A percentile compares a stretch with the other conserved stretches of the same genome.
phyloP scores from a whole-genome alignment of 2,888 invertebrate species.

The Ernsta delagoae region DNA sequence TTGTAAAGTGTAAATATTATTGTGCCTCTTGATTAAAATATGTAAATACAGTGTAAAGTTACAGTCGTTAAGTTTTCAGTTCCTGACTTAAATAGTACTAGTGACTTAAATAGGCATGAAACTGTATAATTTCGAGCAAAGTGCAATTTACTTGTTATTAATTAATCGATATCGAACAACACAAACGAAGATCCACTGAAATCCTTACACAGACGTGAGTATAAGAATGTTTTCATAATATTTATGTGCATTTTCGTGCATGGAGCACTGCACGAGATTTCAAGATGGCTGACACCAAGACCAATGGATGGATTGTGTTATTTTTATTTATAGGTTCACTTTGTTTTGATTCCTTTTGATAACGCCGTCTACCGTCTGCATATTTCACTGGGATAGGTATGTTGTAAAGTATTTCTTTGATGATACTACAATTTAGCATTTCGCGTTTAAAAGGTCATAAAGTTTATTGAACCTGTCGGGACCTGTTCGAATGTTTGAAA shows the following conservation, averaged over 20 bases:
- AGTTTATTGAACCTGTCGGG: constrained; percentile 69
- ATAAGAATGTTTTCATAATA: constrained; percentile 12
- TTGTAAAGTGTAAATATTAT: constrained; percentile 35
- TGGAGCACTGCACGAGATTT: constrained; percentile 44
- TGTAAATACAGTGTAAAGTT: constrained; percentile 42
- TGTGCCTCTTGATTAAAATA: constrained; percentile 27
- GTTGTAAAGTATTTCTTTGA: too few species aligned
- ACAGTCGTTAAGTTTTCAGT: neutral
- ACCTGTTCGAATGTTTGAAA: constrained; percentile 51
- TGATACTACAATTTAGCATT: neutral
- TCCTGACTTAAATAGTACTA: neutral
- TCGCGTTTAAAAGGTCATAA: constrained; percentile 44
- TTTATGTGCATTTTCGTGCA: constrained; percentile 41
- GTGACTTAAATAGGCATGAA: constrained; percentile 7
- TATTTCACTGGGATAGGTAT: constrained; percentile 11
- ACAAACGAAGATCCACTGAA: constrained; percentile 17
- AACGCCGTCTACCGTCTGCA: constrained; percentile 14
- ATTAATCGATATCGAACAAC: constrained; percentile 29
- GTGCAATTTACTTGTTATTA: constrained; percentile 14
- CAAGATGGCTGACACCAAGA: constrained; percentile 71
- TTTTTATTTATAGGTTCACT: constrained; percentile 42
- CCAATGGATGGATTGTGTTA: constrained; percentile 47
- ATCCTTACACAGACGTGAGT: constrained; percentile 64
- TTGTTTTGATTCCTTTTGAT: constrained; percentile 21
- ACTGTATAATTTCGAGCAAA: constrained; percentile 6